phyloP scores from a whole-genome alignment of 2,888 invertebrate genomes.

The Willowsia nigromaculata region DNA sequence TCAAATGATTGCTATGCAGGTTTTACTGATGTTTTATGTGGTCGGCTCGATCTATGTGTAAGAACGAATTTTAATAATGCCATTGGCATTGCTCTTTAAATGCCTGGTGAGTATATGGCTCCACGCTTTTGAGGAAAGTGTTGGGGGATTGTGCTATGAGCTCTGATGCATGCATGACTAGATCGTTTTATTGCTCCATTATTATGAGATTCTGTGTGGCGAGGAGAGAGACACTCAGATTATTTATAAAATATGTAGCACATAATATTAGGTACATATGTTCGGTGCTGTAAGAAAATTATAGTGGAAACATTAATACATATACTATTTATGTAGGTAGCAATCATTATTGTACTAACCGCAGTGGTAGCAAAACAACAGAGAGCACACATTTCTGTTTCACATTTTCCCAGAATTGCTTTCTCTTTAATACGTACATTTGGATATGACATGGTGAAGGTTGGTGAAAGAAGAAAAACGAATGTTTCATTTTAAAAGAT shows the following conservation, averaged over 20 bases:
- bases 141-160: conserved; percentile 44
- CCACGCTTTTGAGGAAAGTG: not conserved
- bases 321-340: no score
- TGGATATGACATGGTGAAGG: no score
- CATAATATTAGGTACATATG: no score
- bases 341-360: no score
- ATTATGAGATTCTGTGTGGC: conserved; percentile 26
- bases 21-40: conserved; percentile 56
- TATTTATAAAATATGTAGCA: not conserved
- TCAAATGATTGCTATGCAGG: conserved; percentile 36
- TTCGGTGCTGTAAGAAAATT: no score
- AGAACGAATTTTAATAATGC: conserved; percentile 63
- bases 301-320: no score
- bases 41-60: conserved; percentile 2
- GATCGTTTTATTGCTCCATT: conserved; percentile 66
- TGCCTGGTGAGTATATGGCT: not conserved
- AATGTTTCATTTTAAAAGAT: no score
- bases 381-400: no score
- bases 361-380: no score
- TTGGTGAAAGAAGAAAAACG: no score
- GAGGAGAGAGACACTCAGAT: not conserved
- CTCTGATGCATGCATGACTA: conserved; percentile 66
- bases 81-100: conserved; percentile 45
- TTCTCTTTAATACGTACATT: no score
- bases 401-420: no score